phyloP scores from a whole-genome alignment of 2,113 vertebrate species.

The Lota lota region DNA sequence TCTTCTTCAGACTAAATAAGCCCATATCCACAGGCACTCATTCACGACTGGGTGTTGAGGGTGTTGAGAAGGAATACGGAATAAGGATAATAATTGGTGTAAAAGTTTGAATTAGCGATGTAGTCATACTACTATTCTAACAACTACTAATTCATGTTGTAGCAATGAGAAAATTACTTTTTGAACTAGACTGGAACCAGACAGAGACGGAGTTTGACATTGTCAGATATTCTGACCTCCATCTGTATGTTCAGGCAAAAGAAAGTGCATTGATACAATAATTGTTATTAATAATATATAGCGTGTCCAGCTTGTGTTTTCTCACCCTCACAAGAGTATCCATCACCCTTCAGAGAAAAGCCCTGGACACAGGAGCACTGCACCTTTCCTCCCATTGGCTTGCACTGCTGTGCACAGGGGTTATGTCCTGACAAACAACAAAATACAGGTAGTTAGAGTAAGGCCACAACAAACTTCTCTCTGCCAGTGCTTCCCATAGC shows the following conservation, averaged over 20 bases:
- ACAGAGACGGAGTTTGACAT: not conserved
- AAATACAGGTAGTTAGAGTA: not conserved
- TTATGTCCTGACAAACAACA: slow-evolving; percentile 67
- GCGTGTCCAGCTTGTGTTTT: slow-evolving; percentile 2
- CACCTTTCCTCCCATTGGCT: slow-evolving; percentile 56
- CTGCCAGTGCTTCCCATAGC: not conserved
- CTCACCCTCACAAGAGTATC: slow-evolving; percentile 83
- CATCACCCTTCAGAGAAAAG: slow-evolving; percentile 79
- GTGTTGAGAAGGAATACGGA: slow-evolving; percentile 16
- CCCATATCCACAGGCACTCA: slow-evolving; percentile 81
- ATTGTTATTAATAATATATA: slow-evolving; percentile 10
- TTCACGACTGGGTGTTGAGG: slow-evolving; percentile 77
- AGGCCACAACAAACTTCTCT: not conserved
- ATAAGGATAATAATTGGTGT: not conserved
- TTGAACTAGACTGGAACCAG: not conserved
- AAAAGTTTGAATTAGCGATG: too few relatives aligned
- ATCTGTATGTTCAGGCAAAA: not conserved
- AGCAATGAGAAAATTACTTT: not conserved
- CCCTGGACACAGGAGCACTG: slow-evolving; percentile 83
- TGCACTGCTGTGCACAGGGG: slow-evolving; percentile 84
- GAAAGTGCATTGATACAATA: not conserved
- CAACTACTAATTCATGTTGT: too few relatives aligned
- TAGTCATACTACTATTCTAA: too few relatives aligned
- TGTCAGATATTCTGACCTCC: not conserved
- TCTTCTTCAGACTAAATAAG: slow-evolving; percentile 52